A percentile compares a stretch with the other conserved stretches of the same genome.
Evolutionary conservation across 2,888 invertebrate species (phyloP).

Genomic region (Leucoptera coffeella): DNA sequence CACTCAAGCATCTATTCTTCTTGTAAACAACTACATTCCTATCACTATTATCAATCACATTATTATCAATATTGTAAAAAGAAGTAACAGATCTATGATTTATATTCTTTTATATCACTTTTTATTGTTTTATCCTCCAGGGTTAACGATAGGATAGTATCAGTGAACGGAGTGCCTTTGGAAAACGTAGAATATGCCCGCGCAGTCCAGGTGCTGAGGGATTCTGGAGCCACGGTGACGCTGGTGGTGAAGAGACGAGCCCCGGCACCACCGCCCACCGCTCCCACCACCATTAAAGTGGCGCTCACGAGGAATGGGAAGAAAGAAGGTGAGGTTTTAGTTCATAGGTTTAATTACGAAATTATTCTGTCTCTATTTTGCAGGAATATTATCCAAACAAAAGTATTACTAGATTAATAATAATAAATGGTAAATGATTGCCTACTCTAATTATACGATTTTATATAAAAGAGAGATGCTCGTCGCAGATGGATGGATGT

Average conservation of each 20-base stretch:
- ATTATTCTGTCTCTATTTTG: neutral
- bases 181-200: constrained; percentile 97
- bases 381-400: neutral
- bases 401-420: too few species aligned
- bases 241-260: constrained; percentile 83
- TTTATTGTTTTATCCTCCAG: constrained; percentile 43
- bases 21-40: too few species aligned
- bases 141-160: constrained; percentile 95
- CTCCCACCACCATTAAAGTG: constrained; percentile 65
- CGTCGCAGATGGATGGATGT: too few species aligned
- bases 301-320: constrained; percentile 88
- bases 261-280: constrained; percentile 44
- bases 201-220: constrained; percentile 85
- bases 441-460: too few species aligned
- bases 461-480: too few species aligned
- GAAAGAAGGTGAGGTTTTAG: constrained; percentile 70
- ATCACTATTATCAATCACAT: too few species aligned
- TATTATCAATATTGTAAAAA: too few species aligned
- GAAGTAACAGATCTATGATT: too few species aligned
- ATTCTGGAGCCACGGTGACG: constrained; percentile 84
- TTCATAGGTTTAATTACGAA: neutral
- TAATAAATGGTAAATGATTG: too few species aligned
- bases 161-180: constrained; percentile 91
- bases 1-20: too few species aligned
- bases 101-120: too few species aligned